Evolutionary conservation across 1,140 invertebrate species (phyloP).

Genomic region (Diprion similis): DNA sequence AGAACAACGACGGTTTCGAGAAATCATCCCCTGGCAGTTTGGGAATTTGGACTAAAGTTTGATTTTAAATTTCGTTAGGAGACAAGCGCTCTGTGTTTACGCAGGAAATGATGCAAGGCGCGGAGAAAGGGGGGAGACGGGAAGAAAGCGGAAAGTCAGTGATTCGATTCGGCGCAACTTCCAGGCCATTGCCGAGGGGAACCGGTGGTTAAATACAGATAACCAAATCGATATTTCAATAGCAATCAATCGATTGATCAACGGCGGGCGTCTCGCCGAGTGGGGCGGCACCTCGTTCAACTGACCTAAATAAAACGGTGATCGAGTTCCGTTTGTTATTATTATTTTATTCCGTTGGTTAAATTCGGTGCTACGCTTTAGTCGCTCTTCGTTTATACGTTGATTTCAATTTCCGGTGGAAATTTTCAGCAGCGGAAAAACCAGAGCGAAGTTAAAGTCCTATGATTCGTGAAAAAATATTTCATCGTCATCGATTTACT

Average conservation of each 20-base stretch:
- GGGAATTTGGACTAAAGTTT: no score
- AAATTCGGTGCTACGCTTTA: background rate
- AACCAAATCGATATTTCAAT: constrained; percentile 2
- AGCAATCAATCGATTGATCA: background rate
- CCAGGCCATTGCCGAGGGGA: constrained; percentile 1
- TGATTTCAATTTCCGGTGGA: background rate
- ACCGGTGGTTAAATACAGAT: background rate
- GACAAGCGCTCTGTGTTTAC: background rate
- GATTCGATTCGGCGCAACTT: background rate
- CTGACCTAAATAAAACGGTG: constrained; percentile 7
- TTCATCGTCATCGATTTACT: no score
- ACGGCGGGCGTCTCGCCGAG: background rate
- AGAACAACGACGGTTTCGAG: no score
- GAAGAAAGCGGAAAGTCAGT: background rate
- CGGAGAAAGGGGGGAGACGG: background rate
- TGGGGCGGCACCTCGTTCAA: background rate
- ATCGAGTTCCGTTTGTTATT: background rate
- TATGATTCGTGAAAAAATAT: no score
- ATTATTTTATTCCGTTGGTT: background rate
- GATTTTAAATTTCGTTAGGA: no score
- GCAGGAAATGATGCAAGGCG: constrained; percentile 1
- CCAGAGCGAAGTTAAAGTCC: no score
- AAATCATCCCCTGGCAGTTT: no score
- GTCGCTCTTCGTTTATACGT: background rate
- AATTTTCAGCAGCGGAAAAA: no score